Conservation (phyloP, 2,113 vertebrate species). For the Sigmodon hispidus region DNA sequence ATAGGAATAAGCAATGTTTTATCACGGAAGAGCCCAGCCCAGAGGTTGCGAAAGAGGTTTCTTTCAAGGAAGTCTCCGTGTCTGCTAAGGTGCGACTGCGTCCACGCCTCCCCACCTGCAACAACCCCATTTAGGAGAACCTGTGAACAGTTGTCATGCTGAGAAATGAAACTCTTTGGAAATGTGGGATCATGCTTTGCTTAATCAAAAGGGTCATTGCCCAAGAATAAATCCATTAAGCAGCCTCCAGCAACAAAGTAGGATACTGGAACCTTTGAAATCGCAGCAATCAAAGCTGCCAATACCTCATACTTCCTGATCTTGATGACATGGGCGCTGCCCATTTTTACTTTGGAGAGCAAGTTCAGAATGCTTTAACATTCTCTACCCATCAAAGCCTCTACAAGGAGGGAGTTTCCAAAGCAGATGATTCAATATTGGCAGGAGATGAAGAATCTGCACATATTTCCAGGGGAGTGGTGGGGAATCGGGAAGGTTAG, state of each 20-base stretch:
- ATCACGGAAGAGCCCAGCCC: conserved; percentile 46
- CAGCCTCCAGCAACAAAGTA: conserved; percentile 2
- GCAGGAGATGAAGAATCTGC: neutral
- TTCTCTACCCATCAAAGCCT: conserved; percentile 18
- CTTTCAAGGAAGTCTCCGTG: conserved; percentile 56
- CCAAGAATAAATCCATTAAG: conserved; percentile 46
- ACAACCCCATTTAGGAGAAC: neutral
- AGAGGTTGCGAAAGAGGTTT: conserved; percentile 64
- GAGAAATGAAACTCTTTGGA: conserved; percentile 60
- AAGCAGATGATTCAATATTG: neutral
- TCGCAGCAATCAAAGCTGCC: neutral
- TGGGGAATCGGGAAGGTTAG: neutral
- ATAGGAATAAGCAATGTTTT: conserved; percentile 11
- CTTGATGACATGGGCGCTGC: neutral
- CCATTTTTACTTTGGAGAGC: conserved; percentile 7
- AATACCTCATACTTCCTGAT: neutral
- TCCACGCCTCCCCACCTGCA: conserved; percentile 20
- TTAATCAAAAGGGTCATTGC: conserved; percentile 57
- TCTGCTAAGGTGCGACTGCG: conserved; percentile 16
- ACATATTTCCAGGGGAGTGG: neutral
- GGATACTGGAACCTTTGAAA: conserved; percentile 3
- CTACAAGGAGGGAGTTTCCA: neutral
- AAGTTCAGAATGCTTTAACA: neutral
- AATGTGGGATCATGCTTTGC: conserved; percentile 57
- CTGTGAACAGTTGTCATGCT: conserved; percentile 33